Conservation (phyloP, 1,140 invertebrate species). For the Melipona quadrifasciata region DNA sequence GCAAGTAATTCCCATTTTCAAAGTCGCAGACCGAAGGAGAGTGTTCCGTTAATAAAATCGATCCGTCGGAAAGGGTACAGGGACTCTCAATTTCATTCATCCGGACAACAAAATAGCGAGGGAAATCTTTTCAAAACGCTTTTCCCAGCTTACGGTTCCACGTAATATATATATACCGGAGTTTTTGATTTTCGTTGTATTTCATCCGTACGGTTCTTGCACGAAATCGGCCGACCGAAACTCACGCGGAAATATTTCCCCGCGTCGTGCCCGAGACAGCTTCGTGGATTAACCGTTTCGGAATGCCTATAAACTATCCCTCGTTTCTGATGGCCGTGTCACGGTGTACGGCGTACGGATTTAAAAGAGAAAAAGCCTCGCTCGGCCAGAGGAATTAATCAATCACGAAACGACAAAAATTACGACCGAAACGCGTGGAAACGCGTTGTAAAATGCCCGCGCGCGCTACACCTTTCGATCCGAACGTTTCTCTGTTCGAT, state of each 20-base stretch:
- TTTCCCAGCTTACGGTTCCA: not conserved
- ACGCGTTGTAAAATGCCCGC: not conserved
- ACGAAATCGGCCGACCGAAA: not conserved
- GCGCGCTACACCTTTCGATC: not conserved
- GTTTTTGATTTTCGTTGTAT: not conserved
- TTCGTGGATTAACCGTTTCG: conserved; percentile 17
- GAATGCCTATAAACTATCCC: conserved; percentile 18
- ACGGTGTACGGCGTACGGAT: not conserved
- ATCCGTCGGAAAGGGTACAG: not conserved
- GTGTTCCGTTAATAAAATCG: not conserved
- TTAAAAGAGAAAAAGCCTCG: not conserved
- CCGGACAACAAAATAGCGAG: not conserved
- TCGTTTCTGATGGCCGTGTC: not conserved
- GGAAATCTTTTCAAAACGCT: not conserved
- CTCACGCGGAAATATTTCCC: not conserved
- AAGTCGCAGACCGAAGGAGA: not conserved
- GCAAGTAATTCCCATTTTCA: not conserved
- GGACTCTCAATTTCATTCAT: not conserved
- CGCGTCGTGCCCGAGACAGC: conserved; percentile 6
- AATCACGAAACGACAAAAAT: conserved; percentile 9
- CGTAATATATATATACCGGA: too few relatives aligned
- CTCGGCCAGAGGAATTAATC: not conserved
- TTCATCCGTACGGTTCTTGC: not conserved
- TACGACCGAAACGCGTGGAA: not conserved
- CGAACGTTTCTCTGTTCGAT: not conserved